Percentiles rank a stretch among this genome's conserved stretches.
These are phyloP conservation scores for Aix galericulata DNA, from an alignment of 2,113 vertebrate species.

Conservation along the genomic window DNA sequence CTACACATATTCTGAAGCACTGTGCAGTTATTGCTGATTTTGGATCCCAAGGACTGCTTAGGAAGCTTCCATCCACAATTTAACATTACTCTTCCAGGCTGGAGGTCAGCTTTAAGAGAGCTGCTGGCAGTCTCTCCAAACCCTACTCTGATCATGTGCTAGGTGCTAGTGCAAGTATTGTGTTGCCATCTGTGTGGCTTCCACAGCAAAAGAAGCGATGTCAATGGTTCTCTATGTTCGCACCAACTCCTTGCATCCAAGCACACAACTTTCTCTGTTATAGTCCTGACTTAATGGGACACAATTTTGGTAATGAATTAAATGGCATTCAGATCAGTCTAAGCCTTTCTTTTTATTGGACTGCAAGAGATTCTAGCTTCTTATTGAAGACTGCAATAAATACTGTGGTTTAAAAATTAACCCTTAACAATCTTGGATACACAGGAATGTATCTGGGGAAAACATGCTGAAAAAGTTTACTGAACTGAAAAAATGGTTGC, in stretches of 20 bases:
- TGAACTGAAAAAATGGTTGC: neutral
- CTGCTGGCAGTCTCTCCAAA: neutral
- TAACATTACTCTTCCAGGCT: neutral
- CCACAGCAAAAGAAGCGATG: neutral
- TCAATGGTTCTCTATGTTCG: neutral
- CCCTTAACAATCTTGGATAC: neutral
- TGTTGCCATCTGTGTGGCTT: rapidly evolving
- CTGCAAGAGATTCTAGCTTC: neutral
- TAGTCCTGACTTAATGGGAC: neutral
- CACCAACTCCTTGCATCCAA: neutral
- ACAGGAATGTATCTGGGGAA: neutral
- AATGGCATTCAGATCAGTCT: neutral
- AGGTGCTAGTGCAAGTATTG: neutral
- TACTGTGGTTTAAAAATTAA: rapidly evolving
- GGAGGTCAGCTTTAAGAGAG: neutral
- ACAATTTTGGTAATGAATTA: neutral
- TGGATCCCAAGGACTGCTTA: neutral
- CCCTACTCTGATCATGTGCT: rapidly evolving
- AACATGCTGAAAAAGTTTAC: neutral
- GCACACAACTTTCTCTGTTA: neutral
- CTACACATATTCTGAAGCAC: neutral
- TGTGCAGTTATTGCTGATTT: neutral
- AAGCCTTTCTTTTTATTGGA: neutral
- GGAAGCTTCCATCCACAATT: neutral
- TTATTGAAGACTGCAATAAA: neutral